Base-by-base conservation (phyloP, 2,113 vertebrate species). In the Albula glossodonta region DNA sequence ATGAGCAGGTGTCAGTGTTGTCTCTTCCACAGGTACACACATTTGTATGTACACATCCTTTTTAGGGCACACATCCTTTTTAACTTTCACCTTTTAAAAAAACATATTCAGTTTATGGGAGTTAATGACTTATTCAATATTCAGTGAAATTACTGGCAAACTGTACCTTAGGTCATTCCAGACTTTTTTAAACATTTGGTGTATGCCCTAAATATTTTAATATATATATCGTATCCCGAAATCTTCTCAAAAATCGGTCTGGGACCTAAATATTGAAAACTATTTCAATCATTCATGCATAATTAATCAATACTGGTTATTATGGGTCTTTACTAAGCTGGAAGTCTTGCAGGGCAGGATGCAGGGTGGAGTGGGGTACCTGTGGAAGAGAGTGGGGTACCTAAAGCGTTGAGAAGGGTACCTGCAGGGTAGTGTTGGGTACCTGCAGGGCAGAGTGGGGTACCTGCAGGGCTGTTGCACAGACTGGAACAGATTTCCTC, bases 101-200 rank as follows among this genome's bases (percentile, higher is more conserved):
- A 41, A 41, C 31, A 41, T 41, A 41, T 41, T 10, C 49, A 41
- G 53, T 63, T 25, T 77, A 74, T 31, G 12, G 63, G 82, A 41
- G 15, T 77, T 51, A 6, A 53, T 84, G 6, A 78, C 4, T 74
- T 84, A 84, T 51, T 52, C 25, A 13, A 11, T 11, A 82, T 82
- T 82, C 57, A 60, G 5, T 2, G 15, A 41, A 41, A 41, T 12
- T 82, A 57, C 13, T 57, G 5, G 4, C 25, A 51, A 60, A 51
- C 12, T 82, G 52, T 12, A 5, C 60, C 48, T 6, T 2, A 5
- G 2, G 52, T 31, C 22, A 82, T 56, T 8, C 51, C 51, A 11
- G 10, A 19, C 17, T 63, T 12, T 19, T 15, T 12, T 13, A 5
- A 60, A 48, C 86, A 88, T 83, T 87, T 92, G 84, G 90, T 93